phyloP scores from a whole-genome alignment of 1,140 invertebrate species.

The Brachionus rubens region DNA sequence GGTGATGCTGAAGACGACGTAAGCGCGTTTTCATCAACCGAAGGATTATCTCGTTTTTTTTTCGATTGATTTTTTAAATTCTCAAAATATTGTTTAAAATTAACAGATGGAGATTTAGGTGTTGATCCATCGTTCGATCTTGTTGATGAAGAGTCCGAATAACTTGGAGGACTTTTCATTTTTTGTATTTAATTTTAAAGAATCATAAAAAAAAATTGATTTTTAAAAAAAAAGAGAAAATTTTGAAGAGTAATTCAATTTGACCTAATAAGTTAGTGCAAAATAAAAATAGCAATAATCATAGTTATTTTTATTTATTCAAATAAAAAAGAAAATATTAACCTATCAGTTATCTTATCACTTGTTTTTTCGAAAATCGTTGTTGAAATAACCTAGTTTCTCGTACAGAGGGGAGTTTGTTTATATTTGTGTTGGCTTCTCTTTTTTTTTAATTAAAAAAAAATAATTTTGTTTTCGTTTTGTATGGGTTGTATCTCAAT shows the following conservation, averaged over 20 bases:
- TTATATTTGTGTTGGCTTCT: too few relatives aligned
- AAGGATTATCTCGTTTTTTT: constrained; percentile 29
- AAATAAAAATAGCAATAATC: too few relatives aligned
- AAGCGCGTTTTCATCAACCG: not conserved
- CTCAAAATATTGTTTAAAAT: constrained; percentile 32
- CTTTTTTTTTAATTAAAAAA: too few relatives aligned
- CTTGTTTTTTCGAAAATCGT: not conserved
- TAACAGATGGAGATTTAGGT: not conserved
- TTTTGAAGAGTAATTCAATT: too few relatives aligned
- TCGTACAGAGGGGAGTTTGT: too few relatives aligned
- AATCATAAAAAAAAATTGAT: too few relatives aligned
- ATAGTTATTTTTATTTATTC: too few relatives aligned
- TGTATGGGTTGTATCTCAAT: too few relatives aligned
- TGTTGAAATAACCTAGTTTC: constrained; percentile 33
- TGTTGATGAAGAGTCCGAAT: not conserved
- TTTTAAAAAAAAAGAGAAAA: too few relatives aligned
- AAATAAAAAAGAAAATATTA: too few relatives aligned
- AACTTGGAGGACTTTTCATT: constrained; percentile 22
- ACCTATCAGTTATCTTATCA: constrained; percentile 27
- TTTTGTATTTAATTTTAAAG: not conserved
- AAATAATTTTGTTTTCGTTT: too few relatives aligned
- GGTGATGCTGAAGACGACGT: not conserved
- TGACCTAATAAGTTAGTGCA: too few relatives aligned
- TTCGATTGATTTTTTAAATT: constrained; percentile 5
- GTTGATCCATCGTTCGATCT: not conserved